Evolutionary conservation across 2,888 invertebrate species (phyloP), one percentile per base, ranked within the genome.

Genomic region (Troides oblongomaculatus): DNA sequence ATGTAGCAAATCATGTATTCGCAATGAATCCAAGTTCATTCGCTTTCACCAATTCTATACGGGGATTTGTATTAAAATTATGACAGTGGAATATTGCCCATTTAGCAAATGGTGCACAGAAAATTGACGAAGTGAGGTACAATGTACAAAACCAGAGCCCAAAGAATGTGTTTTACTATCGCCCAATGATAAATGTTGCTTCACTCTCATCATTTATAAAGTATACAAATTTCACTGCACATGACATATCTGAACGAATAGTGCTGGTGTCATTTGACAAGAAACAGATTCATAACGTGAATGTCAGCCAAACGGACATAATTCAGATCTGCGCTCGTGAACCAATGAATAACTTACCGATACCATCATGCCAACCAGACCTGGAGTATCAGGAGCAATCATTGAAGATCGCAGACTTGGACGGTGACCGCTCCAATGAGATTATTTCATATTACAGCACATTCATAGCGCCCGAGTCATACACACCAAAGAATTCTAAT

Each of bases 181-280:
- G 85, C 30, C 89, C 91, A 36, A 72, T 76, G 18, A 86, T 90
- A 68, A 86, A 90, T 74, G 80, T 90, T 59, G 84, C 88, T 56
- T 88, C 92, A 39, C 87, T 92, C 73, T 89, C 90, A 7, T 86
- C 89, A 30, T 91, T 88, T 67, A 87, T 92, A 61, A 92, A 91
- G 74, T 90, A 90, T 76, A 80, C 85, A 1, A 93, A 93, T 75
- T 90, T 93, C 69, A 90, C 93, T 64, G 90, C 88, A 74, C 93
- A 94, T 82, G 93, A 93, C 77, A 93, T 96, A 70, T 95, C 94
- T 0, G 97, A 97, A 83, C 93, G 95, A 46, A 95, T 96, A 57
- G 94, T 96, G n/a, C 87, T 97, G 64, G 95, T 97, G n/a, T 94
- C 96, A 21, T 96, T 96, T 82, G 96, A 96, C 82, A 94, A 95